Conservation (phyloP, 2,888 invertebrate genomes). For the Phalangium opilio region DNA sequence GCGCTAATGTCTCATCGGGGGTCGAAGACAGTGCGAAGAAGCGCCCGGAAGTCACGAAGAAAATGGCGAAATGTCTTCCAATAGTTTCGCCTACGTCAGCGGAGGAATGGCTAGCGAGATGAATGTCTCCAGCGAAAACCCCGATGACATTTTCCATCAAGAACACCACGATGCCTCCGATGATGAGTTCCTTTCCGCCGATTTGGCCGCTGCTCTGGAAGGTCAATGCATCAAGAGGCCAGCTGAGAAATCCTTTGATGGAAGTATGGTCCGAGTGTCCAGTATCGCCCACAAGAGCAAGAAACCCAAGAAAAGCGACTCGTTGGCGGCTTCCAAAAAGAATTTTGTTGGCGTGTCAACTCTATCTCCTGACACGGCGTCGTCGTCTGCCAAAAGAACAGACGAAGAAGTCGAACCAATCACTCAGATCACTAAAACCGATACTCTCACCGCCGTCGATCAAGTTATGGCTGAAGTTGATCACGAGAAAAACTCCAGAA, state of each 20-base stretch:
- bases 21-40: conserved; percentile 1
- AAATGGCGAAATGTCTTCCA: conserved; percentile 11
- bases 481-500: background rate
- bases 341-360: too few relatives aligned
- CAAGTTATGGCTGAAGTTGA: conserved; percentile 1
- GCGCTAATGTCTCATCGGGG: background rate
- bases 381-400: too few relatives aligned
- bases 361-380: too few relatives aligned
- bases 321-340: background rate
- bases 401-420: background rate
- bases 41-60: conserved; percentile 9
- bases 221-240: conserved; percentile 13
- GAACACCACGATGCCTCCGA: conserved; percentile 12
- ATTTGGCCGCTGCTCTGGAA: conserved; percentile 15
- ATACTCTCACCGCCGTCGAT: background rate
- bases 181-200: conserved; percentile 16
- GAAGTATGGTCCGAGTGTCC: conserved; percentile 11
- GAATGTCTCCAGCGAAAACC: conserved; percentile 10
- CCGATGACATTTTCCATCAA: conserved; percentile 10
- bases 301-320: conserved; percentile 11
- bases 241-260: conserved; percentile 16
- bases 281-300: conserved; percentile 13
- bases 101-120: conserved; percentile 14
- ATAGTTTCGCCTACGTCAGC: conserved; percentile 15
- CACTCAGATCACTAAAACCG: background rate